Base-by-base conservation (phyloP, 2,113 vertebrate genomes). In the Aegypius monachus region DNA sequence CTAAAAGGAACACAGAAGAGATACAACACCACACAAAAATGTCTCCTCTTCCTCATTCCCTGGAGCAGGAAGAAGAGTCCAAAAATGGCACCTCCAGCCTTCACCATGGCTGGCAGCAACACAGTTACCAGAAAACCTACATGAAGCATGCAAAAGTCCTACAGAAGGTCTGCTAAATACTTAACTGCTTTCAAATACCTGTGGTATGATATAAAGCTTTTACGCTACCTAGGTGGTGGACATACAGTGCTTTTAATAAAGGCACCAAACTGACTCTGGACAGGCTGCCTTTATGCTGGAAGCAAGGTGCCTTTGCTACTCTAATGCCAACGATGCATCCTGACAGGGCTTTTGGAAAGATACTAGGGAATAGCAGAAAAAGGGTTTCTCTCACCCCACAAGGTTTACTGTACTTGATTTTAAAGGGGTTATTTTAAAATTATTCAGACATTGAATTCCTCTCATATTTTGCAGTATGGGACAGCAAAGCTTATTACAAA, bases 71-170 rank as follows among this genome's bases (percentile, higher is more conserved):
- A 72, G n/a, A 86, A 70, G 11, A 4, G 5, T 14, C 3, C 10
- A 79, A 80, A 93, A 91, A 53, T 4, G 22, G 36, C 26, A 92
- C 2, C 11, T 32, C 23, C n/a, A 59, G 32, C 10, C 47, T 66
- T 40, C 3, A 4, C 52, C 27, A 72, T 0, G 6, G 25, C 27
- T 58, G 32, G 59, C 36, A 4, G 13, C 11, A 72, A 82, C 0
- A 0, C 9, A 43, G 55, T 15, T 66, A 83, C 20, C 55, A 73
- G 40, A 86, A 91, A 94, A 80, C 9, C 19, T 71, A 74, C 22
- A 52, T 8, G 36, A 88, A 56, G 25, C 36, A 68, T 0, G 2
- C 2, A 18, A 6, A 34, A 87, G 36, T 80, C 53, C 20, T 70
- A 40, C 6, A 47, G 58, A 83, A 86, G 19, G 43, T 50, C 50